phyloP scores from a whole-genome alignment of 2,113 vertebrate species.

The Syngnathus typhle region DNA sequence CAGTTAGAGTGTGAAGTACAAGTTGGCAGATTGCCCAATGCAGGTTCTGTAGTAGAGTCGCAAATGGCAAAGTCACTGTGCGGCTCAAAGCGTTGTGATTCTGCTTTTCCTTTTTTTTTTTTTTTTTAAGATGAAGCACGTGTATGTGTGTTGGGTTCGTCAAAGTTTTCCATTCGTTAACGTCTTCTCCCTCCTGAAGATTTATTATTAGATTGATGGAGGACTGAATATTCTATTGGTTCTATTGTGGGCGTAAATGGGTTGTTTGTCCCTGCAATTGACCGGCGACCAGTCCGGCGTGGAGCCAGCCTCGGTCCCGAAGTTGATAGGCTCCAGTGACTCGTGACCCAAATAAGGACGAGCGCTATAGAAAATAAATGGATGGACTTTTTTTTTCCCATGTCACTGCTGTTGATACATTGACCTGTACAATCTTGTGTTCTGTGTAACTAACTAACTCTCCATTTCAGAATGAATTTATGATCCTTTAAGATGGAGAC shows the following conservation, averaged over 20 bases:
- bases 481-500: not conserved
- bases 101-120: not conserved
- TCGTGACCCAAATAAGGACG: not conserved
- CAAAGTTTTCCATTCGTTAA: not conserved
- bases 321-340: not conserved
- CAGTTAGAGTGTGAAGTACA: slow-evolving; percentile 34
- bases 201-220: not conserved
- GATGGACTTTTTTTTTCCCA: not conserved
- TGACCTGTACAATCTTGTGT: not conserved
- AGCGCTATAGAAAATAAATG: not conserved
- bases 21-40: slow-evolving; percentile 40
- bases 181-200: not conserved
- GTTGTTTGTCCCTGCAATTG: no score
- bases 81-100: slow-evolving; percentile 14
- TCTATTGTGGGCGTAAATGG: no score
- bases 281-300: not conserved
- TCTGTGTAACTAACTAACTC: not conserved
- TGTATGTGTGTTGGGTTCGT: not conserved
- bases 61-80: slow-evolving; percentile 45
- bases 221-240: not conserved
- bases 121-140: not conserved
- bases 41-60: slow-evolving; percentile 34
- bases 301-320: not conserved
- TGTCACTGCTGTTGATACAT: not conserved
- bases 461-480: not conserved